Percentiles rank a stretch among this genome's conserved stretches.
phyloP scores from a whole-genome alignment of 1,140 invertebrate genomes.

The Bombus waltoni region DNA sequence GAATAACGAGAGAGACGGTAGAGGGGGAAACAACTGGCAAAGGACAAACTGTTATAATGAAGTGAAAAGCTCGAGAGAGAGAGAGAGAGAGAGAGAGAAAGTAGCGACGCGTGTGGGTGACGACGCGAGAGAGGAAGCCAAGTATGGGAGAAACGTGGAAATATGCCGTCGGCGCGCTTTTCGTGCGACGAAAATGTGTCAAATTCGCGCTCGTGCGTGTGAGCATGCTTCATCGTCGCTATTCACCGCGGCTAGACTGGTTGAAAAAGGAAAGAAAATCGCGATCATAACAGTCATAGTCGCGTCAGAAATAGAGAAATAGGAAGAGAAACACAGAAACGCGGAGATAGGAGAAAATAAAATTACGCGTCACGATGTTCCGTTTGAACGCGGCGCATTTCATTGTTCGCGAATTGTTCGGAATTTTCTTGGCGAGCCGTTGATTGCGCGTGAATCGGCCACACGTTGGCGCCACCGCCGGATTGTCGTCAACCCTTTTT shows the following conservation, averaged over 20 bases:
- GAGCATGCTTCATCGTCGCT: conserved; percentile 39
- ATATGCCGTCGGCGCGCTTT: conserved; percentile 61
- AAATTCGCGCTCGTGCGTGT: conserved; percentile 47
- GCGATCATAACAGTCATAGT: not conserved
- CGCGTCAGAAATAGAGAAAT: not conserved
- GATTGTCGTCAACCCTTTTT: not conserved
- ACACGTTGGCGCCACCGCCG: not conserved
- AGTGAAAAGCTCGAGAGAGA: conserved; percentile 56
- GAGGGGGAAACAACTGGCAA: conserved; percentile 26
- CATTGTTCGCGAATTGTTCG: conserved; percentile 55
- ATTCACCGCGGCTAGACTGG: conserved; percentile 17
- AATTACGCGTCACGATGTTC: not conserved
- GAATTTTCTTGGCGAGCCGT: conserved; percentile 40
- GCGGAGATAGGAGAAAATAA: not conserved
- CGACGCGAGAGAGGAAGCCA: not conserved
- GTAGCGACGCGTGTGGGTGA: not conserved
- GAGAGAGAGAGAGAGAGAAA: conserved; percentile 1
- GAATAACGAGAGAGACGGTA: conserved; percentile 5
- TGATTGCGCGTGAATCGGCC: conserved; percentile 39
- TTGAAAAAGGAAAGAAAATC: not conserved
- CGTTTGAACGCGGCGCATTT: conserved; percentile 17
- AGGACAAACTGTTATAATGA: conserved; percentile 57
- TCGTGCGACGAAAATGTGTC: conserved; percentile 63
- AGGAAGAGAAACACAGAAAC: not conserved
- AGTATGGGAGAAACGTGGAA: conserved; percentile 42